phyloP scores from a whole-genome alignment of 2,888 invertebrate species.

The Abscondita cerata region DNA sequence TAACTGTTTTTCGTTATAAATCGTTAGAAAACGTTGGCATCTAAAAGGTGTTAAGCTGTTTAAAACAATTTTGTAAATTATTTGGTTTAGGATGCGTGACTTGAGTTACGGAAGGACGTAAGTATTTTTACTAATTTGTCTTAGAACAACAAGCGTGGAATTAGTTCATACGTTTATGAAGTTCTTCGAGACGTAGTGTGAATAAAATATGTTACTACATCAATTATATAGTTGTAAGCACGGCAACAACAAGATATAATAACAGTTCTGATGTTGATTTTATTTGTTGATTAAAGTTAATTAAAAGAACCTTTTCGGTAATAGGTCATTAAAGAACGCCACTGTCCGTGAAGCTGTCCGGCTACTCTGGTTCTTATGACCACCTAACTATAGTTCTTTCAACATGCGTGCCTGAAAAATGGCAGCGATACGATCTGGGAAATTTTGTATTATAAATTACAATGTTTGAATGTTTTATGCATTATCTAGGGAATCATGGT shows the following conservation, averaged over 20 bases:
- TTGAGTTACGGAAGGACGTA: background rate
- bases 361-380: conserved; percentile 39
- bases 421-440: conserved; percentile 43
- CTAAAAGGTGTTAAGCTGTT: conserved; percentile 27
- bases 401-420: conserved; percentile 41
- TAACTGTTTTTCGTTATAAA: too few species aligned
- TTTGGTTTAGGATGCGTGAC: background rate
- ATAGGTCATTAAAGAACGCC: conserved; percentile 48
- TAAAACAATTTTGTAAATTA: conserved; percentile 20
- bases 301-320: conserved; percentile 50
- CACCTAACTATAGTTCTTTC: conserved; percentile 38
- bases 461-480: conserved; percentile 46
- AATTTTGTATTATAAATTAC: conserved; percentile 47
- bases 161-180: background rate
- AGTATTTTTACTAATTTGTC: background rate
- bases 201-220: conserved; percentile 20
- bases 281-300: conserved; percentile 49
- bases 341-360: conserved; percentile 46
- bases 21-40: too few species aligned
- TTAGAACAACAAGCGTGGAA: background rate
- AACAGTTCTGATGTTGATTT: conserved; percentile 50
- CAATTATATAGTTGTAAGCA: conserved; percentile 28
- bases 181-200: background rate
- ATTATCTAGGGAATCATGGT: conserved; percentile 43
- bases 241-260: conserved; percentile 40